Base-by-base conservation (phyloP, 53 echinoderm and acorn worm species). In the Echinarachnius parma region DNA sequence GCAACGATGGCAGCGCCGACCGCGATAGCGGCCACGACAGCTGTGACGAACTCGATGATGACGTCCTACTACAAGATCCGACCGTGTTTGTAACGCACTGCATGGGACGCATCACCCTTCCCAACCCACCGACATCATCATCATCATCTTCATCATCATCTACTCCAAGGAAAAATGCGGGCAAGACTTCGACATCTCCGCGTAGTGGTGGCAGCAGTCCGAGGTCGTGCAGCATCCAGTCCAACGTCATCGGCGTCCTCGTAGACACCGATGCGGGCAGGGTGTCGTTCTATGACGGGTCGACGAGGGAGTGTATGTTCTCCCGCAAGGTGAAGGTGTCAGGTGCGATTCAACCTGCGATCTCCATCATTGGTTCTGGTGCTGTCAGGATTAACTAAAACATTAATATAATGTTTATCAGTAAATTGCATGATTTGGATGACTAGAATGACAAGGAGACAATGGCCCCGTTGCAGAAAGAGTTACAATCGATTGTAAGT, bases 1-100 rank as follows among this genome's bases (percentile, higher is more conserved):
- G n/a, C n/a, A 61, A 53, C n/a, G 77, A 61, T 58, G 87, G 48
- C 78, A 64, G 46, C 68, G 81, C 80, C 15, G 92, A 92, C 46
- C 84, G 88, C 11, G 94, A 94, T 60, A 94, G 94, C 78, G 94
- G 94, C n/a, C 94, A 94, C 18, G 94, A 94, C 28, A 94, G 94
- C 32, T 84, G 90, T 60, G 94, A 94, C 52, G 94, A 94, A 75
- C 59, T 82, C 4, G 89, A 89, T 36, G 65, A 85, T 5, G 84
- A 83, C 20, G 66, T 65, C 71, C 64, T 69, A 30, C 74, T 71
- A 29, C 62, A 71, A 31, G 89, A 89, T 56, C 78, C 84, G 2
- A 85, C 84, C 22, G 89, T 85, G 9, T 71, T 89, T 78, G 65
- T 89, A 9, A 89, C 77, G 2, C 81, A 89, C 44, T 47, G 75